Evolutionary conservation across 2,888 invertebrate species (phyloP), one percentile per base, ranked within the genome.

Genomic region (Nematopogon swammerdamellus): DNA sequence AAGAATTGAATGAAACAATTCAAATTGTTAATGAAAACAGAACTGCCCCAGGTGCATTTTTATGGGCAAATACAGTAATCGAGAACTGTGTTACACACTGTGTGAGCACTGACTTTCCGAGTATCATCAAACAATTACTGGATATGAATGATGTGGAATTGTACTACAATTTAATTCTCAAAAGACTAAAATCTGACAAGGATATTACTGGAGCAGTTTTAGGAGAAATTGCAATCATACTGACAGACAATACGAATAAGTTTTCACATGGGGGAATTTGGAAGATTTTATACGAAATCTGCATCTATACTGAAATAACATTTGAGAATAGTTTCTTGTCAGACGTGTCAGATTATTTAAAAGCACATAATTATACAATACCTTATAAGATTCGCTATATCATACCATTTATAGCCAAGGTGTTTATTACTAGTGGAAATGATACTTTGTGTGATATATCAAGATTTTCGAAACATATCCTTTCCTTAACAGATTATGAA

Each of bases 251-350:
- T 53, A 55, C 63, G 49, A 58, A 59, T 8, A 65, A 59, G 53
- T 62, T 56, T 53, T 51, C 54, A 11, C 65, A 64, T 54, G 55
- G 59, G 56, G 51, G 60, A 14, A 54, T 66, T 54, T 77, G 74
- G 74, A 60, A 63, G 54, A 62, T 70, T 17, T 52, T 79, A 6
- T 73, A 69, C 56, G 54, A 62, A 53, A 66, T 76, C 57, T 68
- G 71, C 46, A 50, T 56, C 45, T 60, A 55, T 54, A 55, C 57
- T 19, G 53, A 63, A 18, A 50, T 67, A 16, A 52, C 56, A 19
- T 19, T 62, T 25, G 54, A 67, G 53, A 25, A 56, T 29, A 48
- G 49, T 19, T 50, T 54, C 42, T 49, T 66, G 8, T 3, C 18
- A n/a, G 20, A 16, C 5, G 14, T 45, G 47, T 36, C 64, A 8